Base-by-base conservation (phyloP, 1,140 invertebrate genomes). In the Neodiprion lecontei region DNA sequence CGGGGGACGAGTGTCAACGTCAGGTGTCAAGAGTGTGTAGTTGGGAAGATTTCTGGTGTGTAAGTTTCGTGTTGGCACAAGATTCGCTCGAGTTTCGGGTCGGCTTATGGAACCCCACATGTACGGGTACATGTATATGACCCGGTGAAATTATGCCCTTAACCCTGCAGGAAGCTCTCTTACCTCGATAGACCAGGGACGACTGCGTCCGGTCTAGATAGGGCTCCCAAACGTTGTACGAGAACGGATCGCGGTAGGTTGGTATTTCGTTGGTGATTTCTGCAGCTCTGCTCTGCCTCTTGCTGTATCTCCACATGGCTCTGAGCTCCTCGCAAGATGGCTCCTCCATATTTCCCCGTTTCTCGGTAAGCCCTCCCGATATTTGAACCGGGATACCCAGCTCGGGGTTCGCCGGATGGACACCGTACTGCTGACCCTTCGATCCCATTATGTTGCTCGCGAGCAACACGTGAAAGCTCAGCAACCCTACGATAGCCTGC, bases 281-380 rank as follows among this genome's bases (percentile, higher is more conserved):
- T 1, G 95, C 93, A 8, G 95, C 94, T 69, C 95, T 90, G n/a
- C 94, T 95, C 87, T 97, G 95, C 72, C 96, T 88, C 85, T 95
- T 96, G 21, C 95, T 96, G 87, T 96, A 95, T 83, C 95, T 92
- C 96, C 96, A 97, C 95, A 97, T 96, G 7, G 94, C 94, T 70
- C 95, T 92, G 48, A 97, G 89, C 86, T 96, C 94, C 73, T 96
- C 95, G 85, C 96, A 97, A 47, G 91, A 93, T 0, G 96, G 96
- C 81, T 97, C 96, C 14, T 83, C 82, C 74, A 84, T 83, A 70
- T 71, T 77, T 50, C 77, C 73, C 67, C 76, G 77, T 75, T 82
- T 78, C 79, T 81, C 77, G 61, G 76, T 61, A 17, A 61, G n/a
- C 53, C 53, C 53, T 61, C 11, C 53, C n/a, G 53, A 61, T 61